These are phyloP conservation scores for Nycticryphes semicollaris DNA, from an alignment of 2,113 vertebrate genomes.

Conservation along the genomic window DNA sequence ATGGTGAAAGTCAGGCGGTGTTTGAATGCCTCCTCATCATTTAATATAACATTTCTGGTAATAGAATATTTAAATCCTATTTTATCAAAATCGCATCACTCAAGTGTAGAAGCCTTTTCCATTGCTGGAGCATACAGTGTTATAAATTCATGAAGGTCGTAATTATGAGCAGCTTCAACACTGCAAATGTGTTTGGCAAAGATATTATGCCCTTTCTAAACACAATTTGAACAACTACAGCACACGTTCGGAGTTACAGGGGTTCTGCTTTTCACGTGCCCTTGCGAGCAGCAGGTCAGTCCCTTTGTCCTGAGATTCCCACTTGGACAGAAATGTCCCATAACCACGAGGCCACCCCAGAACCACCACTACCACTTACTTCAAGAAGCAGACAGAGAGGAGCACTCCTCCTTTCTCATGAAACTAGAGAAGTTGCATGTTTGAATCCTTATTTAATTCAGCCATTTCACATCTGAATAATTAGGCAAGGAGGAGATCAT, in stretches of 20 bases:
- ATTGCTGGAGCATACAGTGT: constrained; percentile 18
- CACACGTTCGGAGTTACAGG: background rate
- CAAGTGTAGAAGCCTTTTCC: constrained; percentile 39
- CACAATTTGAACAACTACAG: background rate
- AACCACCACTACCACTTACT: background rate
- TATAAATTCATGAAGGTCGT: constrained; percentile 35
- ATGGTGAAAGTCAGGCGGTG: constrained; percentile 14
- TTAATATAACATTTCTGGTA: constrained; percentile 25
- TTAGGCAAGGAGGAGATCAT: background rate
- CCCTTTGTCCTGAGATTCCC: background rate
- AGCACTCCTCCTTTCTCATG: background rate
- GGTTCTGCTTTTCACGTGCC: background rate
- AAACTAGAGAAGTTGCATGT: background rate
- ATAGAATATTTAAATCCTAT: constrained; percentile 49
- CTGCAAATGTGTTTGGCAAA: constrained; percentile 24
- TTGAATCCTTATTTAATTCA: constrained; percentile 9
- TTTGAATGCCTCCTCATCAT: constrained; percentile 51
- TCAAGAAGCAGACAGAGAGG: background rate
- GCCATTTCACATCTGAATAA: background rate
- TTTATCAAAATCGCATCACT: constrained; percentile 49
- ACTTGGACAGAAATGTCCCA: background rate
- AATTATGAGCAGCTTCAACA: constrained; percentile 22
- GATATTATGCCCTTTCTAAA: constrained; percentile 26
- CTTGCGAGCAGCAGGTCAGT: background rate
- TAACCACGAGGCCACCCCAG: background rate